These are phyloP conservation scores for Holothuria scabra DNA, from an alignment of 53 echinoderm and acorn worm genomes.

Conservation along the genomic window DNA sequence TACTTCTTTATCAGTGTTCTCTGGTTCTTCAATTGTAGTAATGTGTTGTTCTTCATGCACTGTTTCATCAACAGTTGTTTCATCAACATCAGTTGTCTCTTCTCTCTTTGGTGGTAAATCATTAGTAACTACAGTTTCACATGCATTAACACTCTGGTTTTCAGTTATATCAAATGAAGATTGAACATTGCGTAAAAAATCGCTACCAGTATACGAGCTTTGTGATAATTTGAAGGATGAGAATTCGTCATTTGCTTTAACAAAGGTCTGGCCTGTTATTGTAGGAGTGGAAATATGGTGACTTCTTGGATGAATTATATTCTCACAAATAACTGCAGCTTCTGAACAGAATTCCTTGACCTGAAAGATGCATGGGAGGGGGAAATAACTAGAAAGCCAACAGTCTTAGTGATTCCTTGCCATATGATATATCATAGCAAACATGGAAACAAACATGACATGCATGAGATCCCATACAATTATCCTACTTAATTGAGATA, in stretches of 20 bases:
- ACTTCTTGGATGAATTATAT: slow-evolving; percentile 77
- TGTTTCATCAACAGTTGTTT: neutral
- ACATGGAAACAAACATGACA: no score
- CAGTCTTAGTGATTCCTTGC: no score
- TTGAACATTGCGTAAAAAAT: no score
- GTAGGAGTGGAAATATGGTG: slow-evolving; percentile 20
- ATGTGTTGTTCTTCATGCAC: neutral
- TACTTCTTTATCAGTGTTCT: neutral
- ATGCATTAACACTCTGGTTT: no score
- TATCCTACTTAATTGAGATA: no score
- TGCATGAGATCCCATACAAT: no score
- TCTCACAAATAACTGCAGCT: slow-evolving; percentile 68
- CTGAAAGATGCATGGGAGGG: slow-evolving; percentile 22
- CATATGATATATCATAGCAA: no score
- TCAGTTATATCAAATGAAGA: no score
- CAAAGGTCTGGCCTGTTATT: neutral
- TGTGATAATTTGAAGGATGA: no score
- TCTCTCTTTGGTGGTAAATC: neutral
- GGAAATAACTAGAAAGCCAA: no score
- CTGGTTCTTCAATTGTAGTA: neutral
- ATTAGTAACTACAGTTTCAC: neutral
- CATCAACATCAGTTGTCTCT: neutral
- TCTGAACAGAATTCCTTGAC: slow-evolving; percentile 76
- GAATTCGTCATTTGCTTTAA: no score
- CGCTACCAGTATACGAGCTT: no score